Percentiles rank a stretch among this genome's conserved stretches.
Evolutionary conservation across 2,797 vertebrate species (phyloP).

Genomic region (Neosilurus hyrtlii): DNA sequence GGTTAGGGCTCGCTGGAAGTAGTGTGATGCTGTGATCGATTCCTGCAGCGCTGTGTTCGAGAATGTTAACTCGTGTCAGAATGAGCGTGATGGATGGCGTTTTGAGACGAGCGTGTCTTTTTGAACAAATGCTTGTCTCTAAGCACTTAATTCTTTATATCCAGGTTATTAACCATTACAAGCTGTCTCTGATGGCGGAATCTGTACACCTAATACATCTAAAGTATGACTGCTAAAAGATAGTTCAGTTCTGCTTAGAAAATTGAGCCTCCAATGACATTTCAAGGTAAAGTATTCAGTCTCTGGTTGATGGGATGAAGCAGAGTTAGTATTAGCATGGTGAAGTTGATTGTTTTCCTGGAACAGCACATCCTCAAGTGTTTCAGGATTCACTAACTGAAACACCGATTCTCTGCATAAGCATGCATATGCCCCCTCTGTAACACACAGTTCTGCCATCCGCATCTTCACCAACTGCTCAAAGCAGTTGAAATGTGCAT

Average conservation of each 20-base stretch:
- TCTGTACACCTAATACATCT: background rate
- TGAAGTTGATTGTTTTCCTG: background rate
- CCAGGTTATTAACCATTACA: conserved; percentile 34
- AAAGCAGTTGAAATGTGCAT: too few relatives aligned
- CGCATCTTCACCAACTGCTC: too few relatives aligned
- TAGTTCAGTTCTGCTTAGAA: background rate
- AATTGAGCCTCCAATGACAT: background rate
- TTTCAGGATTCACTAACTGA: background rate
- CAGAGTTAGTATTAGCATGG: background rate
- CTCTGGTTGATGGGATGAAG: background rate
- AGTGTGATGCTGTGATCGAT: background rate
- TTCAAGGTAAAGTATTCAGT: background rate
- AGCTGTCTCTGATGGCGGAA: conserved; percentile 1
- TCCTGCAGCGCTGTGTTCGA: background rate
- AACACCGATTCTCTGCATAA: background rate
- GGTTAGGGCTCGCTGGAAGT: background rate
- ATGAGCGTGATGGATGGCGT: conserved; percentile 21
- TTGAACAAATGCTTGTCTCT: conserved; percentile 15
- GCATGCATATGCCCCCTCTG: too few relatives aligned
- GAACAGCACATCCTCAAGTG: background rate
- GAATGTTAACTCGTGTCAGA: conserved; percentile 9
- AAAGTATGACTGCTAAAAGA: background rate
- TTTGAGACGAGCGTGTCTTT: conserved; percentile 19
- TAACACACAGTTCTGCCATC: too few relatives aligned
- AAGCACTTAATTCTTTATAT: conserved; percentile 25